Conservation (phyloP, 2,113 vertebrate species). For the Polypterus bichir region DNA sequence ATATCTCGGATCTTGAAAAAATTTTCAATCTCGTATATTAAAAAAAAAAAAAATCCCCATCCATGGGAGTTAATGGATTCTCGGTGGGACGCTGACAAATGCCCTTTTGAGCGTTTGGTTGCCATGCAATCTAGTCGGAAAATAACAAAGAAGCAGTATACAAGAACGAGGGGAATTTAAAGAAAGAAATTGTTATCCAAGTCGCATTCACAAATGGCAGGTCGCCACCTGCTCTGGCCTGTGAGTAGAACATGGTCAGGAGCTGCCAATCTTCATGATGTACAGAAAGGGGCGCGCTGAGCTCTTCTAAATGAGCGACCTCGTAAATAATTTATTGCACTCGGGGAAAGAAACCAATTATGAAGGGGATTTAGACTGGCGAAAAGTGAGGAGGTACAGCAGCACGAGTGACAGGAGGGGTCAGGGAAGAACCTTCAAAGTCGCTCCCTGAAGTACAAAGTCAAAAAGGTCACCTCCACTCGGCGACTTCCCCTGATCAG, state of each 20-base stretch:
- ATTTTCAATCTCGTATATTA: no score
- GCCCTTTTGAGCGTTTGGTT: no score
- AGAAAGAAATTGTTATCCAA: constrained; percentile 3
- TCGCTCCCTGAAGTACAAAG: constrained; percentile 30
- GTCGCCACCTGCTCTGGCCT: background rate
- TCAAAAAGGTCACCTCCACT: constrained; percentile 56
- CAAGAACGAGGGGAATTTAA: background rate
- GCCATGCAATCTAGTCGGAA: no score
- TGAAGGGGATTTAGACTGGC: background rate
- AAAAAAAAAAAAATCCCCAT: no score
- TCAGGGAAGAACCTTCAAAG: constrained; percentile 3
- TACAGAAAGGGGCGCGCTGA: background rate
- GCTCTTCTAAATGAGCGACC: background rate
- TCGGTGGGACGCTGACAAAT: no score
- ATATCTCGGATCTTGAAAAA: no score
- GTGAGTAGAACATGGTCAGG: background rate
- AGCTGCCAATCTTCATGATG: constrained; percentile 1
- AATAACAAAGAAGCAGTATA: no score
- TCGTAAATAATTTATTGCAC: constrained; percentile 12
- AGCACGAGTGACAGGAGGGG: constrained; percentile 6
- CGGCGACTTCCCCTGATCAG: constrained; percentile 51
- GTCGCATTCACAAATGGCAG: background rate
- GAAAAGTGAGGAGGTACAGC: background rate
- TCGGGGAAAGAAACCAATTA: constrained; percentile 9
- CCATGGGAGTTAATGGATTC: no score